These are phyloP conservation scores for Leptobrachium leishanense DNA, from an alignment of 2,113 vertebrate species.

Conservation along the genomic window DNA sequence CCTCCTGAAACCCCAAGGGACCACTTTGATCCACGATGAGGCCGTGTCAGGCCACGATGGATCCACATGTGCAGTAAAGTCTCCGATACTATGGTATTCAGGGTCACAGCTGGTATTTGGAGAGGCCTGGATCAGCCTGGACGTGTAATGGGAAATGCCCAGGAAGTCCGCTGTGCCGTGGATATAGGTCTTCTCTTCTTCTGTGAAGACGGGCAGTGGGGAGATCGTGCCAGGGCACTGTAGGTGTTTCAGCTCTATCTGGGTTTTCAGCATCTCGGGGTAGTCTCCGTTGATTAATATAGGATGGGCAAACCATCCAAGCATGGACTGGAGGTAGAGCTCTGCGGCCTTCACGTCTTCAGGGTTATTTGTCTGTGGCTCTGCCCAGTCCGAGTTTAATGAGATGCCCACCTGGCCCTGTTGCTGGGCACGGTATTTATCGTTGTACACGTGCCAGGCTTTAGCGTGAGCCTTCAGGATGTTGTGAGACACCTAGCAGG, in stretches of 20 bases:
- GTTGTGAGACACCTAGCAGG: slow-evolving; percentile 79
- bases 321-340: slow-evolving; percentile 87
- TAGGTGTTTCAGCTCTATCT: slow-evolving; percentile 68
- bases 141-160: slow-evolving; percentile 89
- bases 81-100: slow-evolving; percentile 73
- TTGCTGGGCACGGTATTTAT: slow-evolving; percentile 74
- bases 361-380: slow-evolving; percentile 65
- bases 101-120: slow-evolving; percentile 62
- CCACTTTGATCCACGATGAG: slow-evolving; percentile 78
- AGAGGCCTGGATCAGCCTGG: slow-evolving; percentile 67
- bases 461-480: slow-evolving; percentile 89
- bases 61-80: slow-evolving; percentile 74
- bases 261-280: slow-evolving; percentile 73
- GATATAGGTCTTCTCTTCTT: slow-evolving; percentile 75
- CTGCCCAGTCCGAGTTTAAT: slow-evolving; percentile 89
- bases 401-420: slow-evolving; percentile 86
- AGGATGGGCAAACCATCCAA: slow-evolving; percentile 95
- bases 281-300: slow-evolving; percentile 91
- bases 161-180: slow-evolving; percentile 88
- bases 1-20: slow-evolving; percentile 86
- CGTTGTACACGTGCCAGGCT: slow-evolving; percentile 85
- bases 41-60: slow-evolving; percentile 77
- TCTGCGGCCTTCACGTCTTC: slow-evolving; percentile 79
- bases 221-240: slow-evolving; percentile 68
- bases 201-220: slow-evolving; percentile 77